Evolutionary conservation across 2,888 invertebrate species (phyloP).

Genomic region (Drosophila fulvimacula): DNA sequence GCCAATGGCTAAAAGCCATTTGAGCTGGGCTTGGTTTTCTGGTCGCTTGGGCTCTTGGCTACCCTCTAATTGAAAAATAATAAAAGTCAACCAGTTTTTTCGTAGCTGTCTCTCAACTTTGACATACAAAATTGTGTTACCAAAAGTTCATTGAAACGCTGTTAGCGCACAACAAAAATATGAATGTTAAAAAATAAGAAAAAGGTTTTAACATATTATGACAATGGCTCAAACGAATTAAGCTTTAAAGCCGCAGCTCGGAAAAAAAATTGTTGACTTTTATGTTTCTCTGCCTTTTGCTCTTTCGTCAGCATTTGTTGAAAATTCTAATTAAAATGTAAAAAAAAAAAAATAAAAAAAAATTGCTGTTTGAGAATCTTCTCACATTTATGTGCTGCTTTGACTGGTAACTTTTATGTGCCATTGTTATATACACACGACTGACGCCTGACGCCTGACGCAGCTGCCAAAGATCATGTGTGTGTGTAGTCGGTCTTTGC

Average conservation of each 20-base stretch:
- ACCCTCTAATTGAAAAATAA: slow-evolving; percentile 48
- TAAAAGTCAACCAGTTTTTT: slow-evolving; percentile 53
- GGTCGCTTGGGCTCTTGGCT: background rate
- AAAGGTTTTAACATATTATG: slow-evolving; percentile 51
- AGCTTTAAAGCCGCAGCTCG: slow-evolving; percentile 21
- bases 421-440: slow-evolving; percentile 40
- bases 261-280: slow-evolving; percentile 28
- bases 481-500: slow-evolving; percentile 24
- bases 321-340: slow-evolving; percentile 59
- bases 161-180: background rate
- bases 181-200: slow-evolving; percentile 17
- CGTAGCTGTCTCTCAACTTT: slow-evolving; percentile 49
- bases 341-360: slow-evolving; percentile 17
- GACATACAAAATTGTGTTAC: slow-evolving; percentile 49
- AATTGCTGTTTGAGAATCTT: slow-evolving; percentile 48
- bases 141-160: slow-evolving; percentile 59
- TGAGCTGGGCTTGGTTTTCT: slow-evolving; percentile 17
- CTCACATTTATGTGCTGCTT: slow-evolving; percentile 46
- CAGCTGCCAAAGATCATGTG: slow-evolving; percentile 24
- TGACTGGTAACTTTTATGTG: slow-evolving; percentile 30
- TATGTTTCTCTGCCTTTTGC: slow-evolving; percentile 18
- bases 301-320: slow-evolving; percentile 24
- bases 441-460: background rate
- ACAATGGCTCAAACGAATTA: slow-evolving; percentile 34
- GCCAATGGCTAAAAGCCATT: background rate